Conservation (phyloP, 1,140 invertebrate genomes). For the Limonius californicus region DNA sequence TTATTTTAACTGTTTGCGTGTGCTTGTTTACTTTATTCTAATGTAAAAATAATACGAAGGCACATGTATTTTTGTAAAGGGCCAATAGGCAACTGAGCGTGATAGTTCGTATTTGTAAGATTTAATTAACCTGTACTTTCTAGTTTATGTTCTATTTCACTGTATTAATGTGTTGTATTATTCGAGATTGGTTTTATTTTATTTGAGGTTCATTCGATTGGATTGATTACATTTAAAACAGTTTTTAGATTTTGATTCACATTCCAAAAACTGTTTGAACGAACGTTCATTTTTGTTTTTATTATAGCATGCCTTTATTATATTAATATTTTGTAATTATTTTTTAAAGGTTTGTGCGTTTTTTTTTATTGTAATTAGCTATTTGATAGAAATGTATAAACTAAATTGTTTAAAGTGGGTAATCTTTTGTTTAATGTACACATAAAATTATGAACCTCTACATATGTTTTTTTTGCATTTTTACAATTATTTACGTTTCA, state of each 20-base stretch:
- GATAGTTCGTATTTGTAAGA: constrained; percentile 38
- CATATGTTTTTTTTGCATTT: not conserved
- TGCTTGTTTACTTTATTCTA: constrained; percentile 32
- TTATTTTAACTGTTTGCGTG: constrained; percentile 30
- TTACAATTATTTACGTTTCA: not conserved
- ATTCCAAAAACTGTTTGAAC: not conserved
- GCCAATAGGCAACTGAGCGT: constrained; percentile 42
- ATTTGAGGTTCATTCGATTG: not conserved
- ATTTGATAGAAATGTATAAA: too few species aligned
- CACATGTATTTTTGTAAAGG: constrained; percentile 48
- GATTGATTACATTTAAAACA: not conserved
- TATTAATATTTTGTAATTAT: too few species aligned
- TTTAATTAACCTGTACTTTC: not conserved
- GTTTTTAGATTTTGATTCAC: not conserved
- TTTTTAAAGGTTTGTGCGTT: too few species aligned
- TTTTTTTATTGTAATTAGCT: too few species aligned
- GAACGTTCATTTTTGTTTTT: not conserved
- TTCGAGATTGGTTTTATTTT: not conserved
- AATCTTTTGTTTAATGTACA: too few species aligned
- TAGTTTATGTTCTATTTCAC: not conserved
- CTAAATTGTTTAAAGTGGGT: too few species aligned
- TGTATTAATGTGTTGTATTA: not conserved
- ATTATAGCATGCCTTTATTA: too few species aligned
- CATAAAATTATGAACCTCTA: not conserved
- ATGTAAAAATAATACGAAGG: constrained; percentile 35